Base-by-base conservation (phyloP, 2,113 vertebrate species). In the Phaetusa simplex region DNA sequence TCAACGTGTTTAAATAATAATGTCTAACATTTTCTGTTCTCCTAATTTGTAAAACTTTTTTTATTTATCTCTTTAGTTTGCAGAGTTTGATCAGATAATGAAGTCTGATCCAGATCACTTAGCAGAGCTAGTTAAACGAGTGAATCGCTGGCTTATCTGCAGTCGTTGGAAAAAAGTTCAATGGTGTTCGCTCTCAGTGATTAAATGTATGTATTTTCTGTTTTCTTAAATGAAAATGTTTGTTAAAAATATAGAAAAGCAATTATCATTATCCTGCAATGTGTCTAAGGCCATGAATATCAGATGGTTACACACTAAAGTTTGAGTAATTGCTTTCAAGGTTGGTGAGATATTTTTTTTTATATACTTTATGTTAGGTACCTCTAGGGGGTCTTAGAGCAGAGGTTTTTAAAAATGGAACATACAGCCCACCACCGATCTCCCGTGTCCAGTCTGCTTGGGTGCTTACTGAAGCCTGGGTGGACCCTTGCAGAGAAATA, bases 21-120 rank as follows among this genome's bases (percentile, higher is more conserved):
- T 55, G 14, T 47, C 30, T 50, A 77, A 49, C 13, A 7, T 17
- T 40, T 13, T 70, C n/a, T 79, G 11, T 71, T 66, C 24, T 79
- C 32, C 43, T 59, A 24, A 38, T 65, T 8, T 71, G 18, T 90
- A 79, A 91, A 61, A 29, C 30, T 45, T 84, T 5, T 88, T 65
- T 49, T 71, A 45, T 52, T 36, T 55, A 84, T 93, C 49, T 72
- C 23, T 69, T 95, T 97, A 99, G 99, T 99, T 99, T 97, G 98
- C 99, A 90, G 99, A 99, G 97, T 99, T 99, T 73, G 99, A 99
- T 97, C 99, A 99, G 97, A 99, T 99, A 95, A 99, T 99, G 99
- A 99, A 99, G 97, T 99, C 99, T 34, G 99, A 99, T 96, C 99
- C 99, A 0, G 99, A 99, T 72, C 99, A 99, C 96, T 98, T 99